Evolutionary conservation across 1,140 invertebrate species (phyloP).

Genomic region (Arctopsyche grandis): DNA sequence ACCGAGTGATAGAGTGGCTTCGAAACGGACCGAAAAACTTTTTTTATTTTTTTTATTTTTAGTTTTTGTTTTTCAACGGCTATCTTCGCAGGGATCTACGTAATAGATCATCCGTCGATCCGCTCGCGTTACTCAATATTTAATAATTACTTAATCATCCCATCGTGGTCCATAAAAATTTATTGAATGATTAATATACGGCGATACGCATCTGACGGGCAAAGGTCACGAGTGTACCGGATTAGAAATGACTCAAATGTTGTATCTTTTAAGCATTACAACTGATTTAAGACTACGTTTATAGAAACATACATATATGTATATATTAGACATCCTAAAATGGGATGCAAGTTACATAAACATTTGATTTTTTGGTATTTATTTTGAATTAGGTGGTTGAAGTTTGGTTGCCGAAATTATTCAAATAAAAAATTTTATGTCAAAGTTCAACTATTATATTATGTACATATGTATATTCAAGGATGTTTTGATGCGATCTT

Average conservation of each 20-base stretch:
- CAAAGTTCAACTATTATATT: too few relatives aligned
- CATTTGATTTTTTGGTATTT: too few relatives aligned
- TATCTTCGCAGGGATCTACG: constrained; percentile 15
- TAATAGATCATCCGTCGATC: constrained; percentile 20
- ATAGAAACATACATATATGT: neutral
- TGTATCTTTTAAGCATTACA: neutral
- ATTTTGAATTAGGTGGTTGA: too few relatives aligned
- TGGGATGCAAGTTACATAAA: too few relatives aligned
- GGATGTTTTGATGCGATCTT: too few relatives aligned
- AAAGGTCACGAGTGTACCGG: constrained; percentile 2
- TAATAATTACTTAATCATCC: constrained; percentile 31
- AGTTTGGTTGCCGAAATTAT: too few relatives aligned
- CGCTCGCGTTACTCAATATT: constrained; percentile 19
- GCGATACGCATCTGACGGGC: constrained; percentile 20
- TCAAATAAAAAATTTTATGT: too few relatives aligned
- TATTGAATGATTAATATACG: constrained; percentile 27
- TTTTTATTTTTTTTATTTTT: too few relatives aligned
- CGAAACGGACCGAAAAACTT: neutral
- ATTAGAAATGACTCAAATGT: constrained; percentile 22
- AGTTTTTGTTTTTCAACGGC: neutral
- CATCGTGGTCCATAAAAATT: constrained; percentile 29
- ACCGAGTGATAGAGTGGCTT: constrained; percentile 41
- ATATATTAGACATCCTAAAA: too few relatives aligned
- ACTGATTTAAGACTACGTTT: neutral
- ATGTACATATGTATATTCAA: too few relatives aligned